Percentiles rank a stretch among this genome's conserved stretches.
These are phyloP conservation scores for Globodera rostochiensis DNA, from an alignment of 1,140 invertebrate species.

Conservation along the genomic window DNA sequence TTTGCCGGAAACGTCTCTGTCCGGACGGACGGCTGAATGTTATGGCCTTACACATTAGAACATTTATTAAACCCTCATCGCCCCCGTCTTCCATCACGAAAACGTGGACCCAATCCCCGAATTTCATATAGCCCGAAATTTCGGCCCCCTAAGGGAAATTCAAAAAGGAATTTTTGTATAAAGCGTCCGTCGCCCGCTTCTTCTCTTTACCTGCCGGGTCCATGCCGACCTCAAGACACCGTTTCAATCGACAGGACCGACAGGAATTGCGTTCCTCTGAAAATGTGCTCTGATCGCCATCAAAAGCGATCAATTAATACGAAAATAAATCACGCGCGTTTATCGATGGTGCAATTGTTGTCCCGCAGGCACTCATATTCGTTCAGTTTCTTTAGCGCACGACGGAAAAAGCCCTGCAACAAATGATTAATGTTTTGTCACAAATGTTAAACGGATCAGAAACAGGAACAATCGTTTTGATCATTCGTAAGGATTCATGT, in stretches of 20 bases:
- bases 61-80: neutral
- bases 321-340: constrained; percentile 38
- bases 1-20: constrained; percentile 55
- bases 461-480: too few relatives aligned
- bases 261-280: constrained; percentile 52
- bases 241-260: constrained; percentile 56
- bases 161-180: constrained; percentile 17
- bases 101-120: too few relatives aligned
- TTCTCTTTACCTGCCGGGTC: constrained; percentile 50
- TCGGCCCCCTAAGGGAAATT: constrained; percentile 23
- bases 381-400: constrained; percentile 62
- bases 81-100: neutral
- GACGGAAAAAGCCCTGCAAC: constrained; percentile 57
- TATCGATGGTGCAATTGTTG: constrained; percentile 56
- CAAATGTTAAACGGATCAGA: too few relatives aligned
- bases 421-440: neutral
- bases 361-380: constrained; percentile 61
- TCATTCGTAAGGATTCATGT: too few relatives aligned
- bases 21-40: constrained; percentile 52
- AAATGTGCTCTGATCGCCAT: constrained; percentile 17
- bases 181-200: neutral
- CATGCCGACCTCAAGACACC: constrained; percentile 62
- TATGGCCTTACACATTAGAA: too few relatives aligned
- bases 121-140: too few relatives aligned
- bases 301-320: neutral